Conservation (phyloP, 1,140 invertebrate genomes). For the Procambarus clarkii region DNA sequence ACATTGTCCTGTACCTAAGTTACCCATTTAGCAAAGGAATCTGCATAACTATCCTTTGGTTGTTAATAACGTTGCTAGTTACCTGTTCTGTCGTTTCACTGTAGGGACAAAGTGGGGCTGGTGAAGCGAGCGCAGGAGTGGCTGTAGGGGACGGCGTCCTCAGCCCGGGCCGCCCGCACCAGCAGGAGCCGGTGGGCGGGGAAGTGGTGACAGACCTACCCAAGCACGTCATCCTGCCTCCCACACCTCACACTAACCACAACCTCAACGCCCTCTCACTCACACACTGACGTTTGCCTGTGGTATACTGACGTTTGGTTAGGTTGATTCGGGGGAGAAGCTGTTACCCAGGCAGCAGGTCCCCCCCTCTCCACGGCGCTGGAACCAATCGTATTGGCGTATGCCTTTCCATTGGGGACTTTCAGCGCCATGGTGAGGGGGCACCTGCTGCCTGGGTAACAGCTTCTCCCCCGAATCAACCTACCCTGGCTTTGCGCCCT, state of each 20-base stretch:
- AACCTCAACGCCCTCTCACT: neutral
- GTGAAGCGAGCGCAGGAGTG: neutral
- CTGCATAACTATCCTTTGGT: too few relatives aligned
- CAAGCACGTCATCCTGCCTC: slow-evolving; percentile 8
- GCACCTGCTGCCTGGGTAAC: too few relatives aligned
- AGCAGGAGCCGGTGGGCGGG: neutral
- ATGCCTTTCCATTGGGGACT: too few relatives aligned
- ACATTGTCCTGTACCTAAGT: neutral
- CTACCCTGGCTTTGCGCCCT: too few relatives aligned
- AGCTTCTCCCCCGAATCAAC: too few relatives aligned
- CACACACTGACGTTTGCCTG: neutral
- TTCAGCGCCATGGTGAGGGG: too few relatives aligned
- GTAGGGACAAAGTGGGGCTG: neutral
- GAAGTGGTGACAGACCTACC: neutral
- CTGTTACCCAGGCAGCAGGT: too few relatives aligned
- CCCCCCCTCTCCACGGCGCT: too few relatives aligned
- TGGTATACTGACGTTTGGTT: too few relatives aligned
- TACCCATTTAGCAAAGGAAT: neutral
- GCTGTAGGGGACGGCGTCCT: neutral
- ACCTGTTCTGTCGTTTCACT: neutral
- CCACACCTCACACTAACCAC: neutral
- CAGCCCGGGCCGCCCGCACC: neutral
- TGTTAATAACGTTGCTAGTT: too few relatives aligned
- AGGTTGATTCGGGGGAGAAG: too few relatives aligned
- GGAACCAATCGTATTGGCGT: too few relatives aligned